Evolutionary conservation across 1,140 invertebrate species (phyloP).

Genomic region (Cydia amplana): DNA sequence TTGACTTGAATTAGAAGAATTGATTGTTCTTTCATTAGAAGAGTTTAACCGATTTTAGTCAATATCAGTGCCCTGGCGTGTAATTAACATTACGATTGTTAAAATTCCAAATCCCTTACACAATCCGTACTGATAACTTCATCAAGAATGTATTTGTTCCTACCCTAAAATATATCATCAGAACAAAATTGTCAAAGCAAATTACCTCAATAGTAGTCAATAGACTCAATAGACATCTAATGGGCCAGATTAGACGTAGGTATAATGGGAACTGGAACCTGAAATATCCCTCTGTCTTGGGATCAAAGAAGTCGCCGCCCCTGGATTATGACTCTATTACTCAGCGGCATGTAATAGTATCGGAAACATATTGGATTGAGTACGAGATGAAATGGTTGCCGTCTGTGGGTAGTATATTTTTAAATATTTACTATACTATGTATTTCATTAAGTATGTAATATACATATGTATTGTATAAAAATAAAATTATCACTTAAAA

Average conservation of each 20-base stretch:
- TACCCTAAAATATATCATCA: background rate
- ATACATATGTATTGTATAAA: too few species aligned
- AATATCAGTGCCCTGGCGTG: too few species aligned
- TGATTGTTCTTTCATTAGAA: too few species aligned
- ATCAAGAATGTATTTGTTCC: background rate
- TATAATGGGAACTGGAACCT: constrained; percentile 43
- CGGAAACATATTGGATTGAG: constrained; percentile 51
- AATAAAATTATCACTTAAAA: too few species aligned
- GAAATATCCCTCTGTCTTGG: constrained; percentile 47
- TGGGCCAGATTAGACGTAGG: constrained; percentile 44
- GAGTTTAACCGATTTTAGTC: too few species aligned
- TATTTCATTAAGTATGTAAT: background rate
- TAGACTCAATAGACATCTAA: constrained; percentile 39
- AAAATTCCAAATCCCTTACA: background rate
- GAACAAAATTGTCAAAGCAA: constrained; percentile 31
- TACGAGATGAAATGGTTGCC: constrained; percentile 43
- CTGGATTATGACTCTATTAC: constrained; percentile 54
- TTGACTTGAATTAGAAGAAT: too few species aligned
- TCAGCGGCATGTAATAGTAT: constrained; percentile 46
- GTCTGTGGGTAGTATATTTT: background rate
- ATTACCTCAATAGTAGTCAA: constrained; percentile 36
- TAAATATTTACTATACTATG: background rate
- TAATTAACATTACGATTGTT: too few species aligned
- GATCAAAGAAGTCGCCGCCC: constrained; percentile 46
- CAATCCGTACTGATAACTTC: background rate